Evolutionary conservation across 2,888 invertebrate genomes (phyloP), one percentile per base, ranked within the genome.

Genomic region (Hemicrepidius hirtus): DNA sequence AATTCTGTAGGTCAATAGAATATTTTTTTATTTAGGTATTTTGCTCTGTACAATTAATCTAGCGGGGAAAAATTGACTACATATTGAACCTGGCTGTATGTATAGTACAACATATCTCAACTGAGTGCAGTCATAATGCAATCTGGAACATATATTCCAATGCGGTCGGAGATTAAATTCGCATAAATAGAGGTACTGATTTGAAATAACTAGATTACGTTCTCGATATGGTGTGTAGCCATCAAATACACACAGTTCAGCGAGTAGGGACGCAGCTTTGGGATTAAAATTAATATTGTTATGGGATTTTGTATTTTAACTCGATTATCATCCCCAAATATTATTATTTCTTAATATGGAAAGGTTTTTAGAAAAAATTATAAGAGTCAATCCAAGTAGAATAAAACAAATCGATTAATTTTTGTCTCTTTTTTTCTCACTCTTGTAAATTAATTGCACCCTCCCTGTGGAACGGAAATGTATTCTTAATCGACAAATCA

Each of bases 131-230:
- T 37, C 59, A 68, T 68, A 68, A 68, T 46, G 50, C 60, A 68
- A 68, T 68, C 60, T 10, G 40, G 28, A 41, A 21, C 24, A 41
- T 55, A 50, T 60, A 71, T 66, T 71, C 66, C 44, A 65, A 41
- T 53, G 44, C 60, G 60, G 55, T 46, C 37, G 57, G 21, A 68
- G 59, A 72, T 72, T 72, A 72, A 68, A 68, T 63, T 50, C 62
- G 63, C 62, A 72, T 72, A 71, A 71, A 71, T 71, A 62, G 68
- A 72, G 62, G 71, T 72, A 72, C 68, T 72, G 63, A 72, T 72
- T 57, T 63, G 67, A 68, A 68, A 68, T 72, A 72, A 72, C 68
- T 46, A 63, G 63, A 72, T 68, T 46, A 72, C 55, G 49, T 68
- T 46, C 16, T 16, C 60, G 68, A 68, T 68, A 68, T 68, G 50